A percentile compares a stretch with the other conserved stretches of the same genome.
Evolutionary conservation across 2,888 invertebrate species (phyloP).

Genomic region (Eristalinus sepulchralis): DNA sequence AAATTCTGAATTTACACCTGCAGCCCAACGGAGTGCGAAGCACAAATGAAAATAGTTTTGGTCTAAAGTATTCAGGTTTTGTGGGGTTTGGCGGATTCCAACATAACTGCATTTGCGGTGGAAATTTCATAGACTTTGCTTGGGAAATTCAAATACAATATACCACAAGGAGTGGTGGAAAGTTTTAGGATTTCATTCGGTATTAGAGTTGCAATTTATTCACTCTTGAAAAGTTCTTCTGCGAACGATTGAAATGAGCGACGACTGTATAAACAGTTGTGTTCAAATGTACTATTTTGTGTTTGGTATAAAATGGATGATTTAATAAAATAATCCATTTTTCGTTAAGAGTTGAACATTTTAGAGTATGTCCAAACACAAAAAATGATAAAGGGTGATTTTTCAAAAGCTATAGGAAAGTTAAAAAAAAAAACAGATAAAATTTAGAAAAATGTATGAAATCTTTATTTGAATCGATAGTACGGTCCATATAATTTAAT

Average conservation of each 20-base stretch:
- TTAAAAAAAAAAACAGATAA: too few species aligned
- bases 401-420: too few species aligned
- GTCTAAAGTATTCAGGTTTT: not conserved
- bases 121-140: conserved; percentile 21
- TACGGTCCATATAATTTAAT: too few species aligned
- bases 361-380: too few species aligned
- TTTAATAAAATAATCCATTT: too few species aligned
- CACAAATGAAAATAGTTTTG: conserved; percentile 16
- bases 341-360: too few species aligned
- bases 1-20: conserved; percentile 49
- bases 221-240: not conserved
- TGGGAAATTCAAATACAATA: conserved; percentile 12
- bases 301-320: too few species aligned
- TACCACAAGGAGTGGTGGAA: not conserved
- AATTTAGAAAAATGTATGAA: too few species aligned
- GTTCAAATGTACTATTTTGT: too few species aligned
- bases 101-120: not conserved
- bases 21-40: conserved; percentile 5
- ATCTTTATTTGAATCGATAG: too few species aligned
- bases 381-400: too few species aligned
- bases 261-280: too few species aligned
- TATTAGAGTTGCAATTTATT: conserved; percentile 11
- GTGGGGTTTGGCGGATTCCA: not conserved
- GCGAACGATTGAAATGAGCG: not conserved
- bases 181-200: conserved; percentile 34